Evolutionary conservation across 1,140 invertebrate genomes (phyloP), one percentile per base, ranked within the genome.

Genomic region (Bombus cullumanus): DNA sequence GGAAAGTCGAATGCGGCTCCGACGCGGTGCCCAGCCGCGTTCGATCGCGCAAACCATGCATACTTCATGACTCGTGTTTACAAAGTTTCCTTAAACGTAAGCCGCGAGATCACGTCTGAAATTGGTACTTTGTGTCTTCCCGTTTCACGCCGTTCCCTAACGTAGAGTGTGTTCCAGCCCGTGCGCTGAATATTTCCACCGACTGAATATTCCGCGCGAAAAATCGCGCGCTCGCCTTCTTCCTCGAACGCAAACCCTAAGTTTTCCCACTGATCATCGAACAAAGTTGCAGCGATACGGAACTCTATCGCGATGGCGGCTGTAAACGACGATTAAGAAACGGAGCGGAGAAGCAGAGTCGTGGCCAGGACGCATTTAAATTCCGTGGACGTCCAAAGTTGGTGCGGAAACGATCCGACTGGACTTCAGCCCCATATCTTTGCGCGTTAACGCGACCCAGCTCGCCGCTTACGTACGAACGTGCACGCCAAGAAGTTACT

Each of bases 1-100:
- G 74, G 53, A 79, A n/a, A 66, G 75, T 41, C 83, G 69, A 81
- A 85, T 31, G 59, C 66, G 39, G 73, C 37, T 10, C 34, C 34
- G 81, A 64, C 81, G 80, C 57, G 75, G 68, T 41, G 47, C 74
- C 10, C 9, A 28, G 8, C 28, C 59, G 28, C 12, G 66, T 83
- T 75, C 83, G 88, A 85, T 83, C 89, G 77, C 78, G 82, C 89
- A 87, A 88, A 75, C 87, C 86, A 92, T 93, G 92, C 93, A 93
- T 93, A 94, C 93, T 94, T 94, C 90, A 92, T 93, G 90, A 88
- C 75, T 69, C 87, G 71, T 86, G 82, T 86, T 90, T 86, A 74
- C 81, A 41, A 85, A 89, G 80, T 83, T 87, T 74, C 28, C 66
- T 28, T 84, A 80, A 84, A 80, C 75, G 64, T 22, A 64, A 43